Evolutionary conservation across 2,797 vertebrate species (phyloP), one percentile per base, ranked within the genome.

Genomic region (Lepilemur septentrionalis): DNA sequence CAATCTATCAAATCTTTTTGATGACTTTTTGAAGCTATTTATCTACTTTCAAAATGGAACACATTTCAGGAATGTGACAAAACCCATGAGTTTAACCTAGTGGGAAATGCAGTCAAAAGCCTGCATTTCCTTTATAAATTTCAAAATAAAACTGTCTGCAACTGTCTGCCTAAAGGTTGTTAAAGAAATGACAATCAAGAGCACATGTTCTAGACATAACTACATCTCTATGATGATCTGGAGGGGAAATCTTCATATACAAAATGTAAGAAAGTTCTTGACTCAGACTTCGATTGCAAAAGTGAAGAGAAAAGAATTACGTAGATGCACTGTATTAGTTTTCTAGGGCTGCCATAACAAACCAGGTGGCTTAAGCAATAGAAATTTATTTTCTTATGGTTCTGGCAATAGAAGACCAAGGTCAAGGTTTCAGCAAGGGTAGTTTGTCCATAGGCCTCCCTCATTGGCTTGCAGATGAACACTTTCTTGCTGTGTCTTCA

Each of bases 1-100:
- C 41, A 76, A 81, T 57, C 69, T 95, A 48, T 89, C 78, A 89
- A 50, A 67, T 4, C 23, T 28, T 80, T 63, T 35, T 35, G 20
- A 75, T 67, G 55, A 76, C 80, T 55, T 94, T 96, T 72, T 76
- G 65, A 94, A 85, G n/a, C 63, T 55, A 73, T 93, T 81, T 89
- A 80, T 75, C 28, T 85, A 85, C 35, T 43, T 95, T 82, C 89
- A 78, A 73, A 94, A 86, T 22, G 79, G 17, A 89, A 57, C 86
- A 82, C 50, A 63, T n/a, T 67, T 85, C 59, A 48, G 38, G 43
- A 75, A 84, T 38, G 3, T 63, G 69, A 43, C 35, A 93, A 91
- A 93, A 73, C 32, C 7, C 9, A 23, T 1, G 30, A 48, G 9
- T 70, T 94, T 52, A 94, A 73, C 38, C 67, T 78, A 91, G 73